A percentile compares a stretch with the other conserved stretches of the same genome.
Evolutionary conservation across 2,888 invertebrate species (phyloP).

Genomic region (Rhagonycha lutea): DNA sequence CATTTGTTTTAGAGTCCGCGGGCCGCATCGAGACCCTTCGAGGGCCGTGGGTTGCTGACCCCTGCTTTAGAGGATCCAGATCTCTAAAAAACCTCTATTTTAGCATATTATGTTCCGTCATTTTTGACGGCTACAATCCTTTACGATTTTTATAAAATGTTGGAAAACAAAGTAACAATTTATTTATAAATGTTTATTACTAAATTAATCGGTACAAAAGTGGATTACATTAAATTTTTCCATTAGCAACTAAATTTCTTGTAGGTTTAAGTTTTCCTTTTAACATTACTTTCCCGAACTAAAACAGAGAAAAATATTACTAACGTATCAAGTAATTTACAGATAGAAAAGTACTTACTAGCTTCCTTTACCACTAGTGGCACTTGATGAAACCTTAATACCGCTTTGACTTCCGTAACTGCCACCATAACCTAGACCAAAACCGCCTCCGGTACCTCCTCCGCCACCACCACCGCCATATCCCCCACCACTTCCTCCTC

Average conservation of each 20-base stretch:
- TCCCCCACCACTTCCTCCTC: not conserved
- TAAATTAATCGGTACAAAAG: not conserved
- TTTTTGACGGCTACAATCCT: no score
- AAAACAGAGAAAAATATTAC: not conserved
- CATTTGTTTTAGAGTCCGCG: no score
- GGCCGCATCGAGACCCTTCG: no score
- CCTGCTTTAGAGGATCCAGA: no score
- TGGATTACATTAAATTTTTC: not conserved
- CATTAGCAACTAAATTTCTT: not conserved
- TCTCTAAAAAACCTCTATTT: no score
- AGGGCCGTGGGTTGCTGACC: no score
- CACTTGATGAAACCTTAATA: not conserved
- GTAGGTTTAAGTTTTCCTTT: not conserved
- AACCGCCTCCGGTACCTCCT: not conserved
- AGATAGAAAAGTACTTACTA: conserved; percentile 4
- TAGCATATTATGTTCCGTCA: no score
- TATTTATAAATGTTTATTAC: not conserved
- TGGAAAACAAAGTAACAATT: no score
- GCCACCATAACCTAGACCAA: conserved; percentile 2
- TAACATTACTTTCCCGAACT: not conserved
- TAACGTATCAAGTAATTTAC: not conserved
- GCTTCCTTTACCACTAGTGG: not conserved
- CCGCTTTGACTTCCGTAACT: conserved; percentile 2
- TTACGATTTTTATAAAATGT: no score
- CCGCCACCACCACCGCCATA: not conserved